These are phyloP conservation scores for Nylanderia fulva DNA, from an alignment of 1,140 invertebrate species.

Conservation along the genomic window DNA sequence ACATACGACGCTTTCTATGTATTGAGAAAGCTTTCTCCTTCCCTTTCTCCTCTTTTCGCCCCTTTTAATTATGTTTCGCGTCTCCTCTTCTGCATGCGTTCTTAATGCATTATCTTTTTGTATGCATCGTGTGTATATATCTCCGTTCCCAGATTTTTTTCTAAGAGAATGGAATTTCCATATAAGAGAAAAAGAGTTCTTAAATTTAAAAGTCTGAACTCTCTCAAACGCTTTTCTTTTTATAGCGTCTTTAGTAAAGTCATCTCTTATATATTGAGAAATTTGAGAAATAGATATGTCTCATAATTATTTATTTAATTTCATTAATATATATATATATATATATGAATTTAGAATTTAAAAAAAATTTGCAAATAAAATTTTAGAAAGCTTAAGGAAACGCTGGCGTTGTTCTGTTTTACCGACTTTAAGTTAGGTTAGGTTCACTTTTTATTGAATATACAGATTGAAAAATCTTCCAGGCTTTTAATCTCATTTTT, in stretches of 20 bases:
- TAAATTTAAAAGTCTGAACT: background rate
- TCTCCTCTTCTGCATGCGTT: constrained; percentile 33
- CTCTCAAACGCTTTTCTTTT: background rate
- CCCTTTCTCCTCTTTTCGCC: background rate
- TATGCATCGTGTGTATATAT: background rate
- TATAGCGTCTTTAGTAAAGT: background rate
- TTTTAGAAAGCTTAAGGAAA: too few relatives aligned
- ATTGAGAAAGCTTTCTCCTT: constrained; percentile 66
- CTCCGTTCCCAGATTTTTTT: background rate
- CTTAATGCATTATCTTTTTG: constrained; percentile 40
- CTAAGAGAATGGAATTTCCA: background rate
- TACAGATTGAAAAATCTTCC: too few relatives aligned
- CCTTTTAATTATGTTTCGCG: constrained; percentile 53
- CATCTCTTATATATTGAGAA: background rate
- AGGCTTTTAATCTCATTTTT: too few relatives aligned
- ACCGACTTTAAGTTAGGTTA: too few relatives aligned
- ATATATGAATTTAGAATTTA: background rate
- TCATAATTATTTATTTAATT: background rate
- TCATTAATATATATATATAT: too few relatives aligned
- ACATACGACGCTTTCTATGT: constrained; percentile 75
- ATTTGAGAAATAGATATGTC: background rate
- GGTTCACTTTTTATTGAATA: too few relatives aligned
- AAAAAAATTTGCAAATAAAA: background rate
- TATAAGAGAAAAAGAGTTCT: background rate
- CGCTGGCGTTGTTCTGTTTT: too few relatives aligned